phyloP scores from a whole-genome alignment of 2,797 vertebrate species.

The Acrocephalus scirpaceus region DNA sequence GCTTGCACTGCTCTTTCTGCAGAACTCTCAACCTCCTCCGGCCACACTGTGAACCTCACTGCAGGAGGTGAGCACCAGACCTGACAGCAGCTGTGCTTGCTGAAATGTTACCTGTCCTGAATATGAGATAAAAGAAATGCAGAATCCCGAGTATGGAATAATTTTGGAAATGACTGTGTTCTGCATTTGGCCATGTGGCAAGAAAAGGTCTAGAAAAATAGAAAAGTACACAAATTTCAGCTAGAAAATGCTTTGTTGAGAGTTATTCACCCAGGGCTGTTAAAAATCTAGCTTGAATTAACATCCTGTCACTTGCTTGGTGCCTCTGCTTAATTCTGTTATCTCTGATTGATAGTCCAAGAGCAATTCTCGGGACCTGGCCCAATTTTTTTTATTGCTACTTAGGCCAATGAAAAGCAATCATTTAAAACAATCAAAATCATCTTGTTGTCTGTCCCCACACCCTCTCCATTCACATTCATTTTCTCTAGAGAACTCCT shows the following conservation, averaged over 20 bases:
- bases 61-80: not conserved
- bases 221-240: not conserved
- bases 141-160: not conserved
- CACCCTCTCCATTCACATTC: not conserved
- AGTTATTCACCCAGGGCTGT: not conserved
- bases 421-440: not conserved
- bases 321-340: constrained; percentile 35
- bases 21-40: not conserved
- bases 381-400: constrained; percentile 23
- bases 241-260: not conserved
- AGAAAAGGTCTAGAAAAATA: not conserved
- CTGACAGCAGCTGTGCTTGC: not conserved
- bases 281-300: constrained; percentile 37
- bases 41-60: not conserved
- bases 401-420: not conserved
- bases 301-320: not conserved
- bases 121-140: not conserved
- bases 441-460: not conserved
- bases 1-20: not conserved
- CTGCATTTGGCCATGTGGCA: not conserved
- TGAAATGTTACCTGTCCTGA: not conserved
- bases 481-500: not conserved
- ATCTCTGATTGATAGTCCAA: constrained; percentile 15
- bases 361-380: not conserved
- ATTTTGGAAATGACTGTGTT: not conserved